Conservation (phyloP, 2,888 invertebrate species). For the Cacoxenus indagator region DNA sequence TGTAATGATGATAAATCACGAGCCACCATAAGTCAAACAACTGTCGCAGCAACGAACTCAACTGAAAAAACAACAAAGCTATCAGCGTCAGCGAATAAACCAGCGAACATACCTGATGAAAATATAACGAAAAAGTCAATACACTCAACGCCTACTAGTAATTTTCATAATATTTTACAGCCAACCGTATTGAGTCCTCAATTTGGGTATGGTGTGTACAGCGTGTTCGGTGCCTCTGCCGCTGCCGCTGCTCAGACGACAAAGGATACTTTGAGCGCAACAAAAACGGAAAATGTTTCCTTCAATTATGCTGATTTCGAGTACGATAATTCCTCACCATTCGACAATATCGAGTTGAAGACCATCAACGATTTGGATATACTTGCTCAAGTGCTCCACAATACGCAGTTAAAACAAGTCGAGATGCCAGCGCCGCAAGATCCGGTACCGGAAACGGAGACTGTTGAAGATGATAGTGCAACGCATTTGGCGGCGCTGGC, state of each 20-base stretch:
- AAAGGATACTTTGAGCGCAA: neutral
- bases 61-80: conserved; percentile 9
- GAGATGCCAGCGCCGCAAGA: conserved; percentile 20
- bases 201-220: neutral
- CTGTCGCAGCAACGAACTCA: neutral
- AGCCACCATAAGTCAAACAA: neutral
- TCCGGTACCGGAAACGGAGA: neutral
- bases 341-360: conserved; percentile 92
- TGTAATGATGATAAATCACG: conserved; percentile 5
- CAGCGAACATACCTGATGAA: conserved; percentile 23
- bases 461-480: conserved; percentile 7
- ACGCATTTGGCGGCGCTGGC: conserved; percentile 44
- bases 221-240: conserved; percentile 46
- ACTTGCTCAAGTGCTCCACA: conserved; percentile 82
- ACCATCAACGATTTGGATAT: conserved; percentile 94
- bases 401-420: conserved; percentile 56
- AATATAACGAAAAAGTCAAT: conserved; percentile 51
- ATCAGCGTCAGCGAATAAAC: conserved; percentile 6
- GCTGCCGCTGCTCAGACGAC: no score
- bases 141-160: conserved; percentile 45
- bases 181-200: conserved; percentile 64
- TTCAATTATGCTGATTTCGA: conserved; percentile 85
- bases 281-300: conserved; percentile 33
- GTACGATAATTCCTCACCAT: conserved; percentile 91
- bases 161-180: conserved; percentile 69